phyloP scores from a whole-genome alignment of 1,140 invertebrate species.

The Drosophila orosa region DNA sequence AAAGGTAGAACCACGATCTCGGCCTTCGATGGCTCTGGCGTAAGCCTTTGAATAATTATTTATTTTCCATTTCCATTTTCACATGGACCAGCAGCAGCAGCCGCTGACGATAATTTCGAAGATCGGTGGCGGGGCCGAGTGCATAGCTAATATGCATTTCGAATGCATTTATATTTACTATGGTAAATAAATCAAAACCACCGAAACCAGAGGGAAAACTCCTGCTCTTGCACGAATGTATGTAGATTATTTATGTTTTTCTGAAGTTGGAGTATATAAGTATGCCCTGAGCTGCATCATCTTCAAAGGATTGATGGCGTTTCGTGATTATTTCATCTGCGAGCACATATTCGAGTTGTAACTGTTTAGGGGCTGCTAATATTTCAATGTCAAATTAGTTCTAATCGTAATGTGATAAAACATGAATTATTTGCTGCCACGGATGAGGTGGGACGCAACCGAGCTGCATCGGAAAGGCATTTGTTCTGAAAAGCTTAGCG shows the following conservation, averaged over 20 bases:
- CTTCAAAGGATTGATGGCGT: constrained; percentile 73
- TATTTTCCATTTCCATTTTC: constrained; percentile 70
- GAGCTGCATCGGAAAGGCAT: constrained; percentile 30
- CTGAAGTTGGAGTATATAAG: constrained; percentile 8
- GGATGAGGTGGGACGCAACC: constrained; percentile 6
- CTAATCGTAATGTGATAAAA: constrained; percentile 75
- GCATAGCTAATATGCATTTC: constrained; percentile 83
- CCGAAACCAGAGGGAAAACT: constrained; percentile 62
- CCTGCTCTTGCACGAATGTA: constrained; percentile 11
- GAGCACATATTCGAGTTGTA: background rate
- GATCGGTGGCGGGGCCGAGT: constrained; percentile 34
- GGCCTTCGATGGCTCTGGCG: background rate
- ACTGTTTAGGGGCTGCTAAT: constrained; percentile 37
- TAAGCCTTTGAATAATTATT: constrained; percentile 68
- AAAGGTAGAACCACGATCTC: constrained; percentile 44
- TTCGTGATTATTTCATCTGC: constrained; percentile 62
- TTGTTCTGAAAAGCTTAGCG: background rate
- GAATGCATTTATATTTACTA: constrained; percentile 74
- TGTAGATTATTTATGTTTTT: constrained; percentile 73
- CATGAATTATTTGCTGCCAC: constrained; percentile 52
- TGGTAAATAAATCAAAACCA: constrained; percentile 82
- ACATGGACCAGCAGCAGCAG: constrained; percentile 32
- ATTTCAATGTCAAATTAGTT: constrained; percentile 80
- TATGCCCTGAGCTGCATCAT: constrained; percentile 19
- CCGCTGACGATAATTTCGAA: constrained; percentile 63